These are phyloP conservation scores for Alligator sinensis DNA, from an alignment of 2,113 vertebrate genomes.

Conservation along the genomic window DNA sequence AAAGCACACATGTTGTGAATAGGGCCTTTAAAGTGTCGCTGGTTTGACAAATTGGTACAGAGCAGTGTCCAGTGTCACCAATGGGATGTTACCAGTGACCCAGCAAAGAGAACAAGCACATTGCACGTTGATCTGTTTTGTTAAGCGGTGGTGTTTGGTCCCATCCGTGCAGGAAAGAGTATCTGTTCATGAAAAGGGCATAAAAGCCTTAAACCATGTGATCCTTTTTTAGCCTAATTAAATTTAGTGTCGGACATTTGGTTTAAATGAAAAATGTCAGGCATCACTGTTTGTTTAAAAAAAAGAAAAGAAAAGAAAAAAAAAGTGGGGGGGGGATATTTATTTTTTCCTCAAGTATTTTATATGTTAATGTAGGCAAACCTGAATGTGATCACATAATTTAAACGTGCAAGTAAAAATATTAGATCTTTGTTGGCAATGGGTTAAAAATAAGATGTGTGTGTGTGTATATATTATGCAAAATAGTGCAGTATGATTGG, in stretches of 20 bases:
- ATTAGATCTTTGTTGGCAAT: constrained; percentile 36
- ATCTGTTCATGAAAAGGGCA: constrained; percentile 33
- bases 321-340: background rate
- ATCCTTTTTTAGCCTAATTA: constrained; percentile 62
- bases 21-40: background rate
- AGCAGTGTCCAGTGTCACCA: constrained; percentile 9
- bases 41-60: background rate
- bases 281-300: constrained; percentile 65
- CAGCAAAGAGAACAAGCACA: constrained; percentile 24
- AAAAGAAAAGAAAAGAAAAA: constrained; percentile 3
- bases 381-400: constrained; percentile 51
- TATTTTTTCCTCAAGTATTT: constrained; percentile 68
- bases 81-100: background rate
- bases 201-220: background rate
- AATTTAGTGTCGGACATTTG: constrained; percentile 30
- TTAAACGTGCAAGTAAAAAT: constrained; percentile 61
- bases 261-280: constrained; percentile 40
- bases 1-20: background rate
- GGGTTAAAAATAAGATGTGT: constrained; percentile 64
- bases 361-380: constrained; percentile 74
- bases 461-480: constrained; percentile 61
- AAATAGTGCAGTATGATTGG: constrained; percentile 60
- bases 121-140: constrained; percentile 10
- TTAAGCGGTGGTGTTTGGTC: constrained; percentile 27
- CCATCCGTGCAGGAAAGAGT: constrained; percentile 27